Base-by-base conservation (phyloP, 1,140 invertebrate genomes). In the Zaprionus lachaisei region DNA sequence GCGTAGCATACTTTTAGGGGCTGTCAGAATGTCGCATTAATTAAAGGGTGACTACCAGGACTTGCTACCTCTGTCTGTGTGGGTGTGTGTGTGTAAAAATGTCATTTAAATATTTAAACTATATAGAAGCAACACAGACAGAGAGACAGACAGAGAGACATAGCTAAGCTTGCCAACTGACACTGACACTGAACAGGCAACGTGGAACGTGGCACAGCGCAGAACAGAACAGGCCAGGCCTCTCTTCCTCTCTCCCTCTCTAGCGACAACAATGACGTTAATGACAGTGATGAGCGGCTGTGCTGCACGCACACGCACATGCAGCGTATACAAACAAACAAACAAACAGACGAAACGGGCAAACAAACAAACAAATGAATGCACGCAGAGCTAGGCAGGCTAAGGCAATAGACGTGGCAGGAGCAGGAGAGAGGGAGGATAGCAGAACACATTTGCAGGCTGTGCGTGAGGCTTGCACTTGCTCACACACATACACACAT, bases 51-150 rank as follows among this genome's bases (percentile, higher is more conserved):
- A 44, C 15, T 44, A n/a, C 65, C 37, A 38, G 20, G 6, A 7
- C 38, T 22, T 7, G 22, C 26, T 14, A 2, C 5, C 44, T 37
- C 28, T 34, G 22, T 34, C 34, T 68, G 55, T 12, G 22, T 22
- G 47, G n/a, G 31, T 17, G 49, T 37, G 22, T 17, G 26, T 44
- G 62, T 63, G 61, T 54, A 70, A 77, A 78, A 87, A 81, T 90
- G 81, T 71, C 81, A 79, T 81, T 81, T 81, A 83, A 90, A 89
- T 89, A 90, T 81, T 90, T 84, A 79, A 87, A 86, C 83, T 70
- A 74, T 79, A 22, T 71, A 72, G 65, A 67, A 65, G 63, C 63
- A 15, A 4, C 38, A n/a, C 38, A 44, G 6, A 41, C 7, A 31
- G 28, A 28, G 7, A 6, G 5, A 31, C 5, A 9, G 28, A 9